These are phyloP conservation scores for Epizoanthus rinbou DNA, from an alignment of 92 coral and sea anemone genomes.

Conservation along the genomic window DNA sequence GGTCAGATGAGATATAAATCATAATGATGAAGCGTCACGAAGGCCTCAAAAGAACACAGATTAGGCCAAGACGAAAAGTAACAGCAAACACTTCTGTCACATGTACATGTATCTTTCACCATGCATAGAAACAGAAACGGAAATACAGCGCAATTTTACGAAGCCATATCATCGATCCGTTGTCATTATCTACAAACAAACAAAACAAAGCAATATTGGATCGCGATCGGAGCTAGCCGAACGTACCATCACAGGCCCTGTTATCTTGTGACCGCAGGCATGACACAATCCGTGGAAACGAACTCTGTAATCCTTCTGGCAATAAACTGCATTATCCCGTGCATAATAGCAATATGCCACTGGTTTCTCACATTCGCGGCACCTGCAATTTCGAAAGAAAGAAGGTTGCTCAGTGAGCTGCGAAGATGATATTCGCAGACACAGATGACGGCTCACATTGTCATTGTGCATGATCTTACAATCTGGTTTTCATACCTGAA, in stretches of 20 bases:
- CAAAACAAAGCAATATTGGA: constrained; percentile 10
- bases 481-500: constrained; percentile 51
- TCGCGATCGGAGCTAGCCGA: no score
- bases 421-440: not conserved
- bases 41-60: not conserved
- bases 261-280: constrained; percentile 75
- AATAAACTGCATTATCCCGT: constrained; percentile 71
- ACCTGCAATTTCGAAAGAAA: constrained; percentile 54
- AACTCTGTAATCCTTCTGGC: constrained; percentile 81
- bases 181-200: not conserved
- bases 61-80: no score
- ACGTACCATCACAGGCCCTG: constrained; percentile 96
- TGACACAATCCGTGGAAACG: constrained; percentile 79
- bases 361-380: constrained; percentile 73
- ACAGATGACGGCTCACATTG: no score
- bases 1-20: no score
- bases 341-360: constrained; percentile 69
- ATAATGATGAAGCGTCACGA: no score
- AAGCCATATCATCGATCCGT: not conserved
- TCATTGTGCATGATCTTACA: no score
- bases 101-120: not conserved
- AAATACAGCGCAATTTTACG: no score
- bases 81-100: no score
- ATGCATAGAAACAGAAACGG: not conserved
- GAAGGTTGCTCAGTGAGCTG: not conserved